These are phyloP conservation scores for Eulemur rubriventer DNA, from an alignment of 2,797 vertebrate genomes.

Conservation along the genomic window DNA sequence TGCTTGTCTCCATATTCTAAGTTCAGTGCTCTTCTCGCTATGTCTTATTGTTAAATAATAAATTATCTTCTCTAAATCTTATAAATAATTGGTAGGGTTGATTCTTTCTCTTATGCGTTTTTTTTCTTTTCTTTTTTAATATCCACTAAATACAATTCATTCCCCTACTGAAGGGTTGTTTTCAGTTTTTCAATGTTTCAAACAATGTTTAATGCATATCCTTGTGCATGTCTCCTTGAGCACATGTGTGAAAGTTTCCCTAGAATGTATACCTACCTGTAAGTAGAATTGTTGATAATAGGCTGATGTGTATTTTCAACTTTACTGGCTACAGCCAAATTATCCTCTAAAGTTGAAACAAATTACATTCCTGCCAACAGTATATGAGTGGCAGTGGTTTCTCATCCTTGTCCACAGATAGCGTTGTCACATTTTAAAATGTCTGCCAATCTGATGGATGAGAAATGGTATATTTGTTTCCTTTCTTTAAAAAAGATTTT, in stretches of 20 bases:
- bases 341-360: background rate
- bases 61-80: conserved; percentile 21
- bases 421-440: conserved; percentile 7
- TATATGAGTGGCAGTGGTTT: background rate
- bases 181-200: conserved; percentile 51
- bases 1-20: conserved; percentile 2
- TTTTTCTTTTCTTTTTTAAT: background rate
- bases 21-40: background rate
- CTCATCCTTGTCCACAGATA: background rate
- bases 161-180: background rate
- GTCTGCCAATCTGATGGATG: background rate
- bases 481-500: conserved; percentile 23
- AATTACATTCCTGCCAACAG: background rate
- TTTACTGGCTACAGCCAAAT: background rate
- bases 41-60: background rate
- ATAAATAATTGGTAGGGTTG: background rate
- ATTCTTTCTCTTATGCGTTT: background rate
- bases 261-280: background rate
- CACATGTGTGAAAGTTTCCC: background rate
- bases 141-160: background rate
- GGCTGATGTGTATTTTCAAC: conserved; percentile 16
- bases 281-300: background rate
- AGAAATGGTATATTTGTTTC: conserved; percentile 40
- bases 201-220: background rate
- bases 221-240: background rate